phyloP scores from a whole-genome alignment of 2,888 invertebrate species.

The Rhamphomyia laevipes region DNA sequence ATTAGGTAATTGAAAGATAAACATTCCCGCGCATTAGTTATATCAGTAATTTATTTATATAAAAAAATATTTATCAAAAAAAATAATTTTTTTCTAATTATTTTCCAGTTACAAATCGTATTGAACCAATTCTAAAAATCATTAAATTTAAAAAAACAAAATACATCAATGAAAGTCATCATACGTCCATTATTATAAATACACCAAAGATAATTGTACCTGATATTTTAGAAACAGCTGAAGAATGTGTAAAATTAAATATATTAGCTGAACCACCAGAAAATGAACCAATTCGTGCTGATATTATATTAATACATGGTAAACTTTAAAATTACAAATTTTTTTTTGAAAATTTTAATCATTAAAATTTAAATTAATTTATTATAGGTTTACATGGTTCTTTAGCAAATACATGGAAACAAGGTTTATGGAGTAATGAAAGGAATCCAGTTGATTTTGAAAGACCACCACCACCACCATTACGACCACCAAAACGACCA shows the following conservation, averaged over 20 bases:
- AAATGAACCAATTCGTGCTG: slow-evolving; percentile 39
- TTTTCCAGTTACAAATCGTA: slow-evolving; percentile 29
- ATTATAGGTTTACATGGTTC: slow-evolving; percentile 42
- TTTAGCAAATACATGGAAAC: slow-evolving; percentile 70
- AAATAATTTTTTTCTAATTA: not conserved
- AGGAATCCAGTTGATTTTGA: slow-evolving; percentile 33
- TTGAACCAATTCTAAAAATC: slow-evolving; percentile 32
- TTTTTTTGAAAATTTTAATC: too few relatives aligned
- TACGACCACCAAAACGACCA: slow-evolving; percentile 32
- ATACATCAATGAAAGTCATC: not conserved
- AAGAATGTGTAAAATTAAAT: slow-evolving; percentile 31
- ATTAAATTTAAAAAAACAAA: slow-evolving; percentile 28
- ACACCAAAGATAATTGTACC: slow-evolving; percentile 8
- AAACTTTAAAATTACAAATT: slow-evolving; percentile 26
- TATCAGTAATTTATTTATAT: too few relatives aligned
- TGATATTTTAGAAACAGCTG: slow-evolving; percentile 15
- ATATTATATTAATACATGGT: slow-evolving; percentile 76
- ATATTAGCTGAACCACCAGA: slow-evolving; percentile 32
- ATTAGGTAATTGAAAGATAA: too few relatives aligned
- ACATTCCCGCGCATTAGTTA: too few relatives aligned
- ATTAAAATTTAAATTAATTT: slow-evolving; percentile 23
- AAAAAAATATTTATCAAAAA: not conserved
- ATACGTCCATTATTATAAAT: slow-evolving; percentile 16
- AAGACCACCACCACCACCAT: slow-evolving; percentile 33
- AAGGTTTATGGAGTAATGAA: slow-evolving; percentile 52